phyloP scores from a whole-genome alignment of 1,140 invertebrate species.

The Neocloeon triangulifer region DNA sequence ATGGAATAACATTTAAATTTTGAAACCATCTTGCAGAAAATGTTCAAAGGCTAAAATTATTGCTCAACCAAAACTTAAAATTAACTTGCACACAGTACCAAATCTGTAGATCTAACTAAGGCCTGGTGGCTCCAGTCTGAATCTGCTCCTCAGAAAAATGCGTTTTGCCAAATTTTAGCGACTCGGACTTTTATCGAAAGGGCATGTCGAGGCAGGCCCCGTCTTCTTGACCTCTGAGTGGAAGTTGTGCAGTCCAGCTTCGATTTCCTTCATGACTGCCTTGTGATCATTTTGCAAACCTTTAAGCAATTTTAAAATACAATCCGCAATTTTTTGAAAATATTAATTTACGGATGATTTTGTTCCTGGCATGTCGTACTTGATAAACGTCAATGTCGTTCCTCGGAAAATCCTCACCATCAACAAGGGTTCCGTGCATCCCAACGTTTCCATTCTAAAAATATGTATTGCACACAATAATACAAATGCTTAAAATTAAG shows the following conservation, averaged over 20 bases:
- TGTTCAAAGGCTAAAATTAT: no score
- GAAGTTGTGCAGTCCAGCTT: conserved; percentile 41
- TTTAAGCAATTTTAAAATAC: conserved; percentile 13
- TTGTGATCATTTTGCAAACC: conserved; percentile 82
- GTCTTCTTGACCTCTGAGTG: no score
- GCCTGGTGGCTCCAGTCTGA: no score
- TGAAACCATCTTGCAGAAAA: no score
- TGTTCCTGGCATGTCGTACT: conserved; percentile 63
- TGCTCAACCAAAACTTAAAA: no score
- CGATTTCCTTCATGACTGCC: conserved; percentile 63
- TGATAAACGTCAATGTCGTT: conserved; percentile 79
- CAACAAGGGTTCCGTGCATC: conserved; percentile 69
- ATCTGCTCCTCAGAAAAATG: no score
- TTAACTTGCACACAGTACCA: no score
- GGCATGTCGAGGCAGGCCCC: no score
- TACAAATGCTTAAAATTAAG: conserved; percentile 6
- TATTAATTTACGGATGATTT: conserved; percentile 49
- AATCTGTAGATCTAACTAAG: no score
- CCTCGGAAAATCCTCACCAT: conserved; percentile 65
- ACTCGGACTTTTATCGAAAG: no score
- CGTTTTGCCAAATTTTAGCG: no score
- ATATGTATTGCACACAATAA: conserved; percentile 9
- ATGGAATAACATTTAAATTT: no score
- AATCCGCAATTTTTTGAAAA: background rate
- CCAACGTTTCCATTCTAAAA: conserved; percentile 51